Conservation (phyloP, 2,797 vertebrate species). For the Alectoris magna region DNA sequence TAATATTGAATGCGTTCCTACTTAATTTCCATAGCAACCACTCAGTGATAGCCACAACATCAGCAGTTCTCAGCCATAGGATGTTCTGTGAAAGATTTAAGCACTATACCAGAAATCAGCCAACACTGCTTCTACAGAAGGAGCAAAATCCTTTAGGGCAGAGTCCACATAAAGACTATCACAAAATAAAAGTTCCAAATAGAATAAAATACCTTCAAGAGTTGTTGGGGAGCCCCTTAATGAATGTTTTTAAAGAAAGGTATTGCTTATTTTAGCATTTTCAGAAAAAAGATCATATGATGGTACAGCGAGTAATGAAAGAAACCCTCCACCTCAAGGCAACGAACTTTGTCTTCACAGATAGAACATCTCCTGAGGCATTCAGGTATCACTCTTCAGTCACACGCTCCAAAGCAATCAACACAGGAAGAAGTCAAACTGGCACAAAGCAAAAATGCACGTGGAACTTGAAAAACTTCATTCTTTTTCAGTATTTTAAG, state of each 20-base stretch:
- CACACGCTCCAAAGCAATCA: background rate
- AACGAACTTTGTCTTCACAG: background rate
- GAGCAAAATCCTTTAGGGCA: background rate
- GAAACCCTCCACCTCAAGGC: background rate
- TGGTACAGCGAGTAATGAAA: background rate
- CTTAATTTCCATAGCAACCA: constrained; percentile 62
- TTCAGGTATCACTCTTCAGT: background rate
- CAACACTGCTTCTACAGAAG: background rate
- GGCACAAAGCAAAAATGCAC: background rate
- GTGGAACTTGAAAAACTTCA: background rate
- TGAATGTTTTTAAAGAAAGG: background rate
- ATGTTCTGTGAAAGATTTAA: constrained; percentile 39
- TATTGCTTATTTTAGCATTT: background rate
- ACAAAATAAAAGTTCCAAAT: background rate
- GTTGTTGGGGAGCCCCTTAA: background rate
- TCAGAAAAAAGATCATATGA: background rate
- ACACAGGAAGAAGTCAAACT: background rate
- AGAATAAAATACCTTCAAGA: constrained; percentile 14
- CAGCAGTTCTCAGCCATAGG: constrained; percentile 18
- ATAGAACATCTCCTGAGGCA: background rate
- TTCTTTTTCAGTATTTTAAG: background rate
- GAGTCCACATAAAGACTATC: background rate
- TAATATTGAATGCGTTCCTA: constrained; percentile 50
- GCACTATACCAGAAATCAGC: constrained; percentile 24
- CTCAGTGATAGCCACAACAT: constrained; percentile 14